Evolutionary conservation across 1,140 invertebrate genomes (phyloP).

Genomic region (Anoplolepis gracilipes): DNA sequence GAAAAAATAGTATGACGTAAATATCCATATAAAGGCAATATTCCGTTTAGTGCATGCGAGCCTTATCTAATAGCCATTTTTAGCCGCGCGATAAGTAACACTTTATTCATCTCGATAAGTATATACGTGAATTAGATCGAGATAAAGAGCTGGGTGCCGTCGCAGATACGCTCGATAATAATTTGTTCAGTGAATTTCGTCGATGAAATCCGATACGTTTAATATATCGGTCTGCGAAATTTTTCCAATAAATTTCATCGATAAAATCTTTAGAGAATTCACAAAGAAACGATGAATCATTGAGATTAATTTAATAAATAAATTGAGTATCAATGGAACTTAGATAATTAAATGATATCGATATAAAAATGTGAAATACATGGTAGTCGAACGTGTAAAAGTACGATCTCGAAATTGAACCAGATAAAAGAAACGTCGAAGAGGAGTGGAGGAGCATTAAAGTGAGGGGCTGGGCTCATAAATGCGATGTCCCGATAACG

Average conservation of each 20-base stretch:
- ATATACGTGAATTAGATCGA: conserved; percentile 62
- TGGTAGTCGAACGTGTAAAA: background rate
- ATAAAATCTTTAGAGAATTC: background rate
- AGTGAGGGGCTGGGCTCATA: conserved; percentile 27
- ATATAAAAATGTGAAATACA: background rate
- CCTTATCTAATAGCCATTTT: conserved; percentile 62
- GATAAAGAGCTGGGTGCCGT: conserved; percentile 55
- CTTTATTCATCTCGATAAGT: conserved; percentile 67
- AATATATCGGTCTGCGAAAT: background rate
- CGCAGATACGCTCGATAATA: conserved; percentile 50
- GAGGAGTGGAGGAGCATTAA: conserved; percentile 60
- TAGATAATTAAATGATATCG: background rate
- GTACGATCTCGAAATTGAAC: conserved; percentile 10
- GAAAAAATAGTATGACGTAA: background rate
- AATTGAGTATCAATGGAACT: background rate
- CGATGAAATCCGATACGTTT: background rate
- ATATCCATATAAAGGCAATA: conserved; percentile 3
- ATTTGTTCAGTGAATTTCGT: conserved; percentile 33
- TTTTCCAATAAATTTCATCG: background rate
- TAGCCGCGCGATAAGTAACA: conserved; percentile 60
- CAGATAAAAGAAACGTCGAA: conserved; percentile 36
- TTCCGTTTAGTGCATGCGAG: background rate
- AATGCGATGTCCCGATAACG: conserved; percentile 75
- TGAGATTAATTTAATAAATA: background rate
- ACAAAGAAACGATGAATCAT: background rate